Percentiles rank a stretch among this genome's conserved stretches.
phyloP scores from a whole-genome alignment of 1,140 invertebrate species.

The Cherax destructor region DNA sequence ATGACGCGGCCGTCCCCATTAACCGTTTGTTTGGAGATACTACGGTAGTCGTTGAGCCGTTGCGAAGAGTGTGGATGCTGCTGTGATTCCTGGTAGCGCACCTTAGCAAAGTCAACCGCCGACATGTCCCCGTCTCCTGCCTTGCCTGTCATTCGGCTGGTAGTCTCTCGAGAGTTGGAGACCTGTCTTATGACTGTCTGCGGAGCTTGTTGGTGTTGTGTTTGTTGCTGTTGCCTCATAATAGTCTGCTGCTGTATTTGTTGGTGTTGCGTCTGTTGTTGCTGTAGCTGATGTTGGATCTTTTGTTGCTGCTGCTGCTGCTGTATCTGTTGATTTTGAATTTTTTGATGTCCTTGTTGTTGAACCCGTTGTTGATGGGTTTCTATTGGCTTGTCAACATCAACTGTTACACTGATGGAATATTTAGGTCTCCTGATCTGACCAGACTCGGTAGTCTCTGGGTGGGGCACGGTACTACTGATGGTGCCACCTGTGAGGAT shows the following conservation, averaged over 20 bases:
- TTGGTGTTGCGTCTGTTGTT: slow-evolving; percentile 45
- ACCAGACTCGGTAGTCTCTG: slow-evolving; percentile 15
- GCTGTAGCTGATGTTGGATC: slow-evolving; percentile 51
- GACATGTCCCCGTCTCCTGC: slow-evolving; percentile 78
- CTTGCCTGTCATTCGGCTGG: slow-evolving; percentile 52
- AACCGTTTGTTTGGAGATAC: slow-evolving; percentile 75
- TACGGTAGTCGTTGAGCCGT: slow-evolving; percentile 78
- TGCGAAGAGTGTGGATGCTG: slow-evolving; percentile 77
- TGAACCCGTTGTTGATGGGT: slow-evolving; percentile 32
- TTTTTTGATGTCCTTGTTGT: not conserved
- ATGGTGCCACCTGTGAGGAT: slow-evolving; percentile 57
- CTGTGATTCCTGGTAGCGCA: slow-evolving; percentile 80
- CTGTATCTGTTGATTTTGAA: slow-evolving; percentile 2
- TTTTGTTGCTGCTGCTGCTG: slow-evolving; percentile 29
- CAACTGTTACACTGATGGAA: slow-evolving; percentile 71
- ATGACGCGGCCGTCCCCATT: slow-evolving; percentile 74
- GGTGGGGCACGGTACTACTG: slow-evolving; percentile 42
- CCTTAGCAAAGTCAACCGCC: slow-evolving; percentile 82
- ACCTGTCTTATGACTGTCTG: slow-evolving; percentile 30
- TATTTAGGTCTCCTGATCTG: slow-evolving; percentile 50
- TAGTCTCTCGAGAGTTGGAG: not conserved
- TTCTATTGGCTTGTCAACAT: slow-evolving; percentile 71
- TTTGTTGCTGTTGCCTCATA: slow-evolving; percentile 60
- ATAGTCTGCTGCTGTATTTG: slow-evolving; percentile 28
- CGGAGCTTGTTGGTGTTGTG: slow-evolving; percentile 43